A percentile compares a stretch with the other conserved stretches of the same genome.
Evolutionary conservation across 1,140 invertebrate species (phyloP).

Genomic region (Brachionus angularis): DNA sequence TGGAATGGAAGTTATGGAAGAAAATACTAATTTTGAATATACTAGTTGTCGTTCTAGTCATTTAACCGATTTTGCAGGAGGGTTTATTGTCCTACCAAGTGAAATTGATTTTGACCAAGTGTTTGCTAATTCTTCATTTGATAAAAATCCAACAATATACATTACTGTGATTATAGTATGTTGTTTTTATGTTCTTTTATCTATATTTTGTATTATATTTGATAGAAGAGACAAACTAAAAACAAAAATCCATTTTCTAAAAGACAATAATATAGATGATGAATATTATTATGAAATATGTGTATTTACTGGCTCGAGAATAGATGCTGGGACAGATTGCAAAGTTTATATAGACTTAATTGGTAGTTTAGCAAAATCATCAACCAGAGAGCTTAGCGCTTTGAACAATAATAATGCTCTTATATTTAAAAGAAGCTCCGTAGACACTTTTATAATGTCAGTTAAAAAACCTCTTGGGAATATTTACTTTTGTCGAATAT

Average conservation of each 20-base stretch:
- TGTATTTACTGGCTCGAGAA: slow-evolving; percentile 53
- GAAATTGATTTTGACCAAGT: too few species aligned
- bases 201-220: background rate
- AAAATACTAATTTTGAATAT: too few species aligned
- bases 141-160: too few species aligned
- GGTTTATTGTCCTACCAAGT: too few species aligned
- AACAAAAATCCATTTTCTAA: slow-evolving; percentile 52
- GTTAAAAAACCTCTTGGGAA: slow-evolving; percentile 51
- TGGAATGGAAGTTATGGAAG: slow-evolving; percentile 41
- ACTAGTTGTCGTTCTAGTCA: too few species aligned
- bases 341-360: slow-evolving; percentile 54
- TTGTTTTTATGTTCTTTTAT: background rate
- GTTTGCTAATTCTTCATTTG: too few species aligned
- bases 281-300: slow-evolving; percentile 56
- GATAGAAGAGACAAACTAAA: background rate
- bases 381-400: slow-evolving; percentile 51
- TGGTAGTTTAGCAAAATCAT: slow-evolving; percentile 53
- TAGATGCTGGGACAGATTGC: slow-evolving; percentile 52
- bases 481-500: slow-evolving; percentile 54
- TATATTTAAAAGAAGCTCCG: slow-evolving; percentile 50
- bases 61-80: too few species aligned
- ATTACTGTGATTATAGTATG: slow-evolving; percentile 24
- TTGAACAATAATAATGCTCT: slow-evolving; percentile 53
- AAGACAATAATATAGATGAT: too few species aligned
- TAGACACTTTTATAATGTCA: slow-evolving; percentile 54